These are phyloP conservation scores for Zaprionus taronus DNA, from an alignment of 1,140 invertebrate species.

Conservation along the genomic window DNA sequence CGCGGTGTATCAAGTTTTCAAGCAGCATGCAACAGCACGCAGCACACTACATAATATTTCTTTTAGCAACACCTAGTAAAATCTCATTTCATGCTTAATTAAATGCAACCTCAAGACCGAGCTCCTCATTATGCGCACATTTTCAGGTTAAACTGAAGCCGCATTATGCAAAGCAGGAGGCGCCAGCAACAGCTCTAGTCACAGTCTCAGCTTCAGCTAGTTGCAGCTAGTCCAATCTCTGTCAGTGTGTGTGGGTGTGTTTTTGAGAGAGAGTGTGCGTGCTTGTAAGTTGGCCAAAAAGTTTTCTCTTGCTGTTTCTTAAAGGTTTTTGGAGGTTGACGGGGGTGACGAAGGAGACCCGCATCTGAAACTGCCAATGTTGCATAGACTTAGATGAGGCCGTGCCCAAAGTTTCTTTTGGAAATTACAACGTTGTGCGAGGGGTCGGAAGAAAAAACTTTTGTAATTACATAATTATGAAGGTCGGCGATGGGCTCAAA, in stretches of 20 bases:
- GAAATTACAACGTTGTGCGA: constrained; percentile 45
- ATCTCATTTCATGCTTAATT: constrained; percentile 72
- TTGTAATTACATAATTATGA: constrained; percentile 81
- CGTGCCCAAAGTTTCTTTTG: constrained; percentile 59
- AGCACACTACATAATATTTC: constrained; percentile 30
- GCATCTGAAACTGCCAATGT: constrained; percentile 67
- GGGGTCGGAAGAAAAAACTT: constrained; percentile 51
- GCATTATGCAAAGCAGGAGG: constrained; percentile 65
- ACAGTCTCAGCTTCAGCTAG: constrained; percentile 3
- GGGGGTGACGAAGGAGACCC: constrained; percentile 12
- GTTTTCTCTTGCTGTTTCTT: constrained; percentile 45
- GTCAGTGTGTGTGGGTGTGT: neutral
- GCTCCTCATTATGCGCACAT: constrained; percentile 64
- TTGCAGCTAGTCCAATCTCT: constrained; percentile 1
- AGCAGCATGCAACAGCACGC: constrained; percentile 11
- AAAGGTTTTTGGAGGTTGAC: constrained; percentile 27
- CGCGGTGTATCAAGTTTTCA: constrained; percentile 22
- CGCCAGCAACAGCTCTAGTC: neutral
- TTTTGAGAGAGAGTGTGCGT: neutral
- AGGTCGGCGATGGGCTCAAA: constrained; percentile 56
- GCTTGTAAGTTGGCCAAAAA: constrained; percentile 47
- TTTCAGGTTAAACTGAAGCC: constrained; percentile 62
- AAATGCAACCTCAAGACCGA: constrained; percentile 70
- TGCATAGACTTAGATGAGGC: constrained; percentile 47
- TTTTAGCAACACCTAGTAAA: constrained; percentile 49